These are phyloP conservation scores for Brachyhypopomus occidentalis DNA, from an alignment of 2,113 vertebrate genomes.

Conservation along the genomic window DNA sequence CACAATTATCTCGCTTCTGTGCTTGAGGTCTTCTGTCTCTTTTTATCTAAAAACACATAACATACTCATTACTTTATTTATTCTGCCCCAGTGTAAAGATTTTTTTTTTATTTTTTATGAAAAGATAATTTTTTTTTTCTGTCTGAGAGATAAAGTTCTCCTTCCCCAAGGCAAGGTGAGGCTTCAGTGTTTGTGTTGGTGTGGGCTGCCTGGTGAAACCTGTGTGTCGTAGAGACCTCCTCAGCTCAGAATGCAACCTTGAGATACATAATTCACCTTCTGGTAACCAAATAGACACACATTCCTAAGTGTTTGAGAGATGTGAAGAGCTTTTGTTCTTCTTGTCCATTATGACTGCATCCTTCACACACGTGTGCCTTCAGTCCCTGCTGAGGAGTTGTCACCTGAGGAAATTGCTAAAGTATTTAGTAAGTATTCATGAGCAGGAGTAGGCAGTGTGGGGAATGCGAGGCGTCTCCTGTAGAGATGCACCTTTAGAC, in stretches of 20 bases:
- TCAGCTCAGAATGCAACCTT: neutral
- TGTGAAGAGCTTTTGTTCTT: neutral
- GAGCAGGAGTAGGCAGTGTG: constrained; percentile 57
- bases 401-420: constrained; percentile 69
- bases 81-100: constrained; percentile 11
- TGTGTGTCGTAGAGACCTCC: neutral
- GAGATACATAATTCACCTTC: neutral
- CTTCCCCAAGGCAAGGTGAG: constrained; percentile 26
- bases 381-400: constrained; percentile 52
- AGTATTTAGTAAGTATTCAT: constrained; percentile 58
- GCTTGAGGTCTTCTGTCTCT: constrained; percentile 26
- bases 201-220: constrained; percentile 9
- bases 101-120: neutral
- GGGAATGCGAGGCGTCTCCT: constrained; percentile 72
- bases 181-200: constrained; percentile 9
- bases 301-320: neutral
- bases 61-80: constrained; percentile 45
- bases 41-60: constrained; percentile 41
- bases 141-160: constrained; percentile 19
- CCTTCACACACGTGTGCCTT: too few relatives aligned
- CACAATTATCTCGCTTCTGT: neutral
- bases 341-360: neutral
- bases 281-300: neutral
- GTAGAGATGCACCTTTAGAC: constrained; percentile 69
- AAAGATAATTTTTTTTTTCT: neutral